Evolutionary conservation across 2,888 invertebrate species (phyloP), one percentile per base, ranked within the genome.

Genomic region (Nephrocerus scutellatus): DNA sequence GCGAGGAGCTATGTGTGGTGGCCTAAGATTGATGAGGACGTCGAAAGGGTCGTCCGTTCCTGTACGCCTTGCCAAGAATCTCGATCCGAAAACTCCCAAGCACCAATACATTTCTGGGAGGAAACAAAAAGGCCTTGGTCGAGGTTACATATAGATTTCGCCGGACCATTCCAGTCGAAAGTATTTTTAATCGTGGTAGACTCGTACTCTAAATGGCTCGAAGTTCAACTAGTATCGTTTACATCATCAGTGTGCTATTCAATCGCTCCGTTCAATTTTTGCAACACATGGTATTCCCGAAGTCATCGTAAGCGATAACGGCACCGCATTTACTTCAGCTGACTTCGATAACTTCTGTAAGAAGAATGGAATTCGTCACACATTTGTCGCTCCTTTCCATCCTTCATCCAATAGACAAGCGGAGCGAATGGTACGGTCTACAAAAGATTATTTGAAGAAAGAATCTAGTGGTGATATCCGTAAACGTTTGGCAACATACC

Each of bases 151-250:
- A 30, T 37, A 6, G 33, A 41, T 33, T 36, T 41, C 21, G 30
- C 34, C n/a, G 36, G 39, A 5, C 41, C 38, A 3, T 41, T 44
- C 19, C 36, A 35, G 13, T 24, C 35, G 12, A 44, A 25, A 8
- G 10, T 33, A 7, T 44, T 44, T 14, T 32, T 40, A 14, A 13
- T 40, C 9, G 30, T 40, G 7, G 44, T 37, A 3, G 44, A 43
- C 25, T 44, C 39, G 21, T 43, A 29, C 12, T 40, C 43, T 14
- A 48, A 46, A 36, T 38, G 41, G 41, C 30, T 46, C 10, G 39
- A 43, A 21, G 46, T 43, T 21, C 18, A 29, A 23, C 32, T 39
- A 4, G 38, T 43, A 13, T 34, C 26, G 12, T 43, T 39, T 16
- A 39, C 44, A 5, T 43, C 41, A 14, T 26, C 39, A 22, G 24